phyloP scores from a whole-genome alignment of 2,888 invertebrate genomes.

The Campoletis raptor region DNA sequence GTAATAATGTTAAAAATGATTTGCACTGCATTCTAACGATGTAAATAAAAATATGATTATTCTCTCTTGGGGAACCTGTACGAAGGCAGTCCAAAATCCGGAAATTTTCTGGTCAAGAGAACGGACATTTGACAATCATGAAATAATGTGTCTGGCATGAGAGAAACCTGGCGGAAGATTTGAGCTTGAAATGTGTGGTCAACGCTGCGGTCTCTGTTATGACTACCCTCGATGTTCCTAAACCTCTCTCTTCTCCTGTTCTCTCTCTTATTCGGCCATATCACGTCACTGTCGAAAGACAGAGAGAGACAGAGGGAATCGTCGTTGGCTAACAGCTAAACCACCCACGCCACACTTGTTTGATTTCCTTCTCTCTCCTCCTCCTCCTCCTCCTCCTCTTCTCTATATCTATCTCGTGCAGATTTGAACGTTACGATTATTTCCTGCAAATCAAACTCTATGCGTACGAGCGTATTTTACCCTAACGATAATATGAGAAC shows the following conservation, averaged over 20 bases:
- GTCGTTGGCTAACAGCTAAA: constrained; percentile 57
- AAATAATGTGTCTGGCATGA: constrained; percentile 80
- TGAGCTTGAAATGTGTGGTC: constrained; percentile 82
- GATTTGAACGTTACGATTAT: constrained; percentile 62
- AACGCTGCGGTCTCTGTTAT: constrained; percentile 81
- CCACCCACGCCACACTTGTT: constrained; percentile 61
- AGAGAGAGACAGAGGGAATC: neutral
- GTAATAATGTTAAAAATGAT: no score
- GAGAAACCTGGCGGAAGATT: constrained; percentile 72
- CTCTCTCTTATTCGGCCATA: constrained; percentile 42
- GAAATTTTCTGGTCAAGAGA: constrained; percentile 40
- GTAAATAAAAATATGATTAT: neutral
- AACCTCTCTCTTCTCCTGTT: constrained; percentile 58
- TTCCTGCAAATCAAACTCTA: constrained; percentile 57
- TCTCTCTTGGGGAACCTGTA: neutral
- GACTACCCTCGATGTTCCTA: constrained; percentile 72
- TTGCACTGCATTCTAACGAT: neutral
- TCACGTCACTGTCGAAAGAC: constrained; percentile 44
- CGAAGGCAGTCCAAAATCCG: constrained; percentile 39
- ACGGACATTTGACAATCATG: constrained; percentile 80
- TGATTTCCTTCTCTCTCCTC: constrained; percentile 35
- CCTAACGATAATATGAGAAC: constrained; percentile 49
- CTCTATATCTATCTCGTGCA: constrained; percentile 2
- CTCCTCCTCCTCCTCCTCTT: neutral
- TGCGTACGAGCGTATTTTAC: neutral